Percentiles rank a stretch among this genome's conserved stretches.
These are phyloP conservation scores for Gephyroberyx darwinii DNA, from an alignment of 2,797 vertebrate species.

Conservation along the genomic window DNA sequence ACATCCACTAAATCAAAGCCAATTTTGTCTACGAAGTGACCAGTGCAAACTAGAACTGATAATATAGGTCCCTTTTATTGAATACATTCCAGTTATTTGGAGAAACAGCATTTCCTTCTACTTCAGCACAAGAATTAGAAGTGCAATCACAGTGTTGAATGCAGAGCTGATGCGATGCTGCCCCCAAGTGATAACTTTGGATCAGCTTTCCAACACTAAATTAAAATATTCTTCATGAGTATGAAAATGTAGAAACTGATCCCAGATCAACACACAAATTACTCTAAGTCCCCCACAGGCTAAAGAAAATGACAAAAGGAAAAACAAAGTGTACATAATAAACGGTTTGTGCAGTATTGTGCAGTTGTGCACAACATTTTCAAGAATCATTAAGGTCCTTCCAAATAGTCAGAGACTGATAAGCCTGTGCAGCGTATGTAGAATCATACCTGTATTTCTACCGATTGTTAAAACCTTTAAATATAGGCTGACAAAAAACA, in stretches of 20 bases:
- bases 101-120: neutral
- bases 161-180: constrained; percentile 19
- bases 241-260: constrained; percentile 5
- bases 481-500: constrained; percentile 26
- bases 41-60: constrained; percentile 8
- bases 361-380: neutral
- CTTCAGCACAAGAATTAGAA: neutral
- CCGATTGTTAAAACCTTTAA: constrained; percentile 15
- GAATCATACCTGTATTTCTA: neutral
- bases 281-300: neutral
- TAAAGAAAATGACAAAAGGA: neutral
- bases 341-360: neutral
- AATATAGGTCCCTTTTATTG: constrained; percentile 17
- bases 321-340: neutral
- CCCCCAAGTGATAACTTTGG: constrained; percentile 9
- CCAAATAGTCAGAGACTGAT: neutral
- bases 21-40: neutral
- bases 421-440: neutral
- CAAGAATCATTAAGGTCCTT: neutral
- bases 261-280: neutral
- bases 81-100: constrained; percentile 20
- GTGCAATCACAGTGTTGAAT: neutral
- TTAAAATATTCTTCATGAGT: neutral
- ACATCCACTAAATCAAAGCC: neutral
- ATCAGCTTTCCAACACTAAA: neutral